Evolutionary conservation across 1,140 invertebrate species (phyloP), one percentile per base, ranked within the genome.

Genomic region (Drosophila grimshawi): DNA sequence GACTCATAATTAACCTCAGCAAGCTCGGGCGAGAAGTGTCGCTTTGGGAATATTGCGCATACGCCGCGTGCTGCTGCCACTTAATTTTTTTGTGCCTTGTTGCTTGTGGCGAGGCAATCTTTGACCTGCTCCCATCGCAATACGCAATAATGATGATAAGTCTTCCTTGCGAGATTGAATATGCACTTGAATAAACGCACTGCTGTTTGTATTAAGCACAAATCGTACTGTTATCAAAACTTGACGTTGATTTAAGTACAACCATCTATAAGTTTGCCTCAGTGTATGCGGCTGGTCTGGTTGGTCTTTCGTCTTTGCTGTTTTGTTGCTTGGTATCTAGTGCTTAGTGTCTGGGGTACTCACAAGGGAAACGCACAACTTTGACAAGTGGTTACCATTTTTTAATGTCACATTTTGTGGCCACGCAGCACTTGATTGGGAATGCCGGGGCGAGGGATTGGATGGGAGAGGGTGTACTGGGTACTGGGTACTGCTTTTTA

Each of bases 391-490:
- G 80, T 78, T 73, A 88, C 67, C 79, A 86, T 86, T 86, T 86
- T 86, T 86, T 88, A 86, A 88, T 86, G 82, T 88, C 82, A 88
- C 82, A 88, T 86, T 86, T 77, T 86, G 80, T 79, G 81, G 70
- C 64, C 64, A 67, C 41, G 49, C 55, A 57, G 49, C 43, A 46
- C 48, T 10, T 43, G 43, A 8, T 3, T 29, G 10, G 10, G 5
- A 32, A 30, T 49, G 67, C 43, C 11, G 32, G 11, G 46, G 39
- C 33, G 6, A n/a, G 33, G 10, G 10, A 19, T 19, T n/a, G n/a
- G 59, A 30, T 30, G n/a, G 30, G 7, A 30, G 62, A 27, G 43
- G 39, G 8, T 48, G 51, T 7, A 29, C 19, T 19, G 11, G 30
- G 11, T 39, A 3, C 32, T 19, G 19, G 29, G 7, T 37, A 43